phyloP scores from a whole-genome alignment of 2,888 invertebrate genomes.

The Scaeva pyrastri region DNA sequence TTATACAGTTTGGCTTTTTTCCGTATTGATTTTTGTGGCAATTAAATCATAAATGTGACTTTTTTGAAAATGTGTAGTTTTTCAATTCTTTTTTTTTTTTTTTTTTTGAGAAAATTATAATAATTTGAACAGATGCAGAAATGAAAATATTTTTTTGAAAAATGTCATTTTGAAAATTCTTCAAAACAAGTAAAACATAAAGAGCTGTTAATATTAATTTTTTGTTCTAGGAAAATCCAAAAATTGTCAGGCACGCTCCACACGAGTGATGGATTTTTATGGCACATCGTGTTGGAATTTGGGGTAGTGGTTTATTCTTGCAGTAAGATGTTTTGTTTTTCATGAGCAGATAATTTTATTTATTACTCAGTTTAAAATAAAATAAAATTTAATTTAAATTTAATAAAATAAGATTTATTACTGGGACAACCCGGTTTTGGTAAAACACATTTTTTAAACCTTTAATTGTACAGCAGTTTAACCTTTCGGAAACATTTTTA shows the following conservation, averaged over 20 bases:
- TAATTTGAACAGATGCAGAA: not conserved
- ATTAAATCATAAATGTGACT: not conserved
- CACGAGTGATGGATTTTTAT: constrained; percentile 7
- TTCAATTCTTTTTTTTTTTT: not conserved
- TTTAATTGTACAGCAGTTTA: no score
- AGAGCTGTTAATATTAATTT: not conserved
- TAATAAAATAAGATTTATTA: no score
- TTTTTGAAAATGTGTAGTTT: not conserved
- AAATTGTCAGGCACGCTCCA: constrained; percentile 13
- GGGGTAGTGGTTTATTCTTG: not conserved
- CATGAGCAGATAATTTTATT: no score
- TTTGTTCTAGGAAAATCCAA: constrained; percentile 17
- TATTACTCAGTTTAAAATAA: no score
- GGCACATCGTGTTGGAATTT: constrained; percentile 15
- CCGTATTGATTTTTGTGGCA: constrained; percentile 3
- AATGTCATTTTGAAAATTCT: constrained; percentile 10
- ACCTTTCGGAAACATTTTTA: no score
- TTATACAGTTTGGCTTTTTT: not conserved
- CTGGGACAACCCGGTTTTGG: no score
- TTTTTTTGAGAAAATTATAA: not conserved
- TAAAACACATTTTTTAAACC: no score
- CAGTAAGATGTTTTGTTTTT: not conserved
- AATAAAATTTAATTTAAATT: no score
- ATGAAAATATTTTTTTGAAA: not conserved
- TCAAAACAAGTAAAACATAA: not conserved